These are phyloP conservation scores for Zoanthus sansibaricus DNA, from an alignment of 92 coral and sea anemone genomes.

Conservation along the genomic window DNA sequence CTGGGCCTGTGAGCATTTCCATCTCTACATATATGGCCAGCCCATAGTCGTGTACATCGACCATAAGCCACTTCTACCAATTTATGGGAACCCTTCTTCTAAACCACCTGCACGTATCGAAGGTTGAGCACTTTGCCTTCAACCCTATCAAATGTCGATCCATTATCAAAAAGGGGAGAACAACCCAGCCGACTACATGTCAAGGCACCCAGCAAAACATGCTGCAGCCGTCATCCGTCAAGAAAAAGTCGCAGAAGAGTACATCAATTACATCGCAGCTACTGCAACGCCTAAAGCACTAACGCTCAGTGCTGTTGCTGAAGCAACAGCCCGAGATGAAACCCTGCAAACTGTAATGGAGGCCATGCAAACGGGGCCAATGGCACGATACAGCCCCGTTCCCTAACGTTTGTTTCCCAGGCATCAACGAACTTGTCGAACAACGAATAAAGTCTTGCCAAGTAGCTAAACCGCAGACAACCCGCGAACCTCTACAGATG, in stretches of 20 bases:
- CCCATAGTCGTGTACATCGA: slow-evolving; percentile 61
- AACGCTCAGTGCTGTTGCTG: slow-evolving; percentile 45
- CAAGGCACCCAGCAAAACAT: slow-evolving; percentile 47
- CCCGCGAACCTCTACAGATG: slow-evolving; percentile 68
- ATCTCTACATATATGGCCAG: slow-evolving; percentile 67
- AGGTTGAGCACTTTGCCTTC: slow-evolving; percentile 46
- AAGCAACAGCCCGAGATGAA: slow-evolving; percentile 42
- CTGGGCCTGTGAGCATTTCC: slow-evolving; percentile 56
- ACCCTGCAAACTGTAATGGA: slow-evolving; percentile 61
- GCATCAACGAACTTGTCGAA: slow-evolving; percentile 55
- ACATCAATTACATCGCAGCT: slow-evolving; percentile 55
- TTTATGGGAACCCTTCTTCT: slow-evolving; percentile 52
- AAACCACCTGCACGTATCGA: slow-evolving; percentile 56
- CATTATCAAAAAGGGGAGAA: slow-evolving; percentile 43
- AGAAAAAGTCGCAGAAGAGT: slow-evolving; percentile 69
- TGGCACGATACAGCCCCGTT: slow-evolving; percentile 47
- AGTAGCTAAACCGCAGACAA: slow-evolving; percentile 52
- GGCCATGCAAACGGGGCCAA: slow-evolving; percentile 55
- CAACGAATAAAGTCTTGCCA: slow-evolving; percentile 59
- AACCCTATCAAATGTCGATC: slow-evolving; percentile 36
- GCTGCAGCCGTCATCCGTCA: slow-evolving; percentile 35
- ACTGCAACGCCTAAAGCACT: slow-evolving; percentile 56
- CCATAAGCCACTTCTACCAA: slow-evolving; percentile 65
- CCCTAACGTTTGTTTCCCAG: slow-evolving; percentile 61
- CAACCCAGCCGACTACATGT: slow-evolving; percentile 60